A percentile compares a stretch with the other conserved stretches of the same genome.
These are phyloP conservation scores for Rhinogobio ventralis DNA, from an alignment of 2,797 vertebrate species.

Conservation along the genomic window DNA sequence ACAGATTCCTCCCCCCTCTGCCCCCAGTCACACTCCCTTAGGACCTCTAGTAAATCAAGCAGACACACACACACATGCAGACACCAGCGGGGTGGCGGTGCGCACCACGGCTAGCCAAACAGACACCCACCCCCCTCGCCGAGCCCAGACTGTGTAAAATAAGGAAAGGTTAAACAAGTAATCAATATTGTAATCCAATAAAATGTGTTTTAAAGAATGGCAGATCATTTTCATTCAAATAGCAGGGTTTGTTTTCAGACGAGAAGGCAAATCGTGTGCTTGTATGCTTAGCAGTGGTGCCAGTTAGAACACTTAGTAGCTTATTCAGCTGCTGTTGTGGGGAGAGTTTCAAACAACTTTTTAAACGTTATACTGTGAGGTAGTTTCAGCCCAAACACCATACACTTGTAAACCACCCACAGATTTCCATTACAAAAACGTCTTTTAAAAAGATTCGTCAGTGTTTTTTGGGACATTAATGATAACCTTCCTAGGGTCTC, in stretches of 20 bases:
- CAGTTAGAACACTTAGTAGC: conserved; percentile 54
- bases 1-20: conserved; percentile 87
- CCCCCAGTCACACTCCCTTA: conserved; percentile 74
- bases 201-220: conserved; percentile 54
- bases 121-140: conserved; percentile 43
- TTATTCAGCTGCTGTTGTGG: conserved; percentile 49
- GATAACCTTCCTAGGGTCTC: conserved; percentile 44
- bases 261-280: conserved; percentile 37
- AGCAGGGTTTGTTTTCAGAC: conserved; percentile 51
- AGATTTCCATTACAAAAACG: conserved; percentile 54
- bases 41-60: conserved; percentile 86
- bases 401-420: conserved; percentile 53
- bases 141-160: conserved; percentile 49
- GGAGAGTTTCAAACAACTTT: conserved; percentile 50
- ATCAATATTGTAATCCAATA: conserved; percentile 62
- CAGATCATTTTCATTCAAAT: conserved; percentile 54
- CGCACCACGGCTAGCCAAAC: conserved; percentile 57
- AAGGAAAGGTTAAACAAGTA: conserved; percentile 61
- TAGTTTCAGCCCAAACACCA: conserved; percentile 49
- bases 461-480: conserved; percentile 49
- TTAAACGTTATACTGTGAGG: conserved; percentile 53
- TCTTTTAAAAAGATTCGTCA: conserved; percentile 50
- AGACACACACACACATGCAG: conserved; percentile 60
- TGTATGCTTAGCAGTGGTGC: conserved; percentile 31
- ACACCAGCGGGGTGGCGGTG: conserved; percentile 58